phyloP scores from a whole-genome alignment of 2,797 vertebrate species.

The Picus viridis region DNA sequence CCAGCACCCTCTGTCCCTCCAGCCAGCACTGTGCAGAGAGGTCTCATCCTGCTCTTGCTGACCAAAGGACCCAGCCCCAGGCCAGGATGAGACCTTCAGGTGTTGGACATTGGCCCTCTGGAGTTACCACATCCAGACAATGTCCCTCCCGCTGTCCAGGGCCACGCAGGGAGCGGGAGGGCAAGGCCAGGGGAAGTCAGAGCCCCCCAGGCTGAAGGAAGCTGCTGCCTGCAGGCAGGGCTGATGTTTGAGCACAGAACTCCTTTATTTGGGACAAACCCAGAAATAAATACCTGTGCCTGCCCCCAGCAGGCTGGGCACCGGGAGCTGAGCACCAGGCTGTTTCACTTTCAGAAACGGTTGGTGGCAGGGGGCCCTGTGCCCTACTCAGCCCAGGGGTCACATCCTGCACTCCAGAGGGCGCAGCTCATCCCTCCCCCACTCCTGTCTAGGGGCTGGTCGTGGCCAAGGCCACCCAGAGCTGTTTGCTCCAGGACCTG shows the following conservation, averaged over 20 bases:
- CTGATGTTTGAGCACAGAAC: neutral
- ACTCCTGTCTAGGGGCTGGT: neutral
- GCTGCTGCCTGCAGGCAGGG: neutral
- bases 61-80: rapidly evolving
- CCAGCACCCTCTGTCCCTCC: neutral
- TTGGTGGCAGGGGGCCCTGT: neutral
- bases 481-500: constrained; percentile 6
- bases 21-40: neutral
- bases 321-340: neutral
- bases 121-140: neutral
- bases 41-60: neutral
- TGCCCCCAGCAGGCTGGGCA: neutral
- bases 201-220: neutral
- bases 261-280: neutral
- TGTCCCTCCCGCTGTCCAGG: neutral
- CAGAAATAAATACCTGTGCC: neutral
- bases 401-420: neutral
- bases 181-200: neutral
- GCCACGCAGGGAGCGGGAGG: neutral
- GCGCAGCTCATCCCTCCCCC: neutral
- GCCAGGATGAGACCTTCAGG: neutral
- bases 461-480: neutral
- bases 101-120: neutral
- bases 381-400: neutral
- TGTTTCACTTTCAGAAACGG: neutral